Evolutionary conservation across 2,888 invertebrate genomes (phyloP).

Genomic region (Andrena hattorfiana): DNA sequence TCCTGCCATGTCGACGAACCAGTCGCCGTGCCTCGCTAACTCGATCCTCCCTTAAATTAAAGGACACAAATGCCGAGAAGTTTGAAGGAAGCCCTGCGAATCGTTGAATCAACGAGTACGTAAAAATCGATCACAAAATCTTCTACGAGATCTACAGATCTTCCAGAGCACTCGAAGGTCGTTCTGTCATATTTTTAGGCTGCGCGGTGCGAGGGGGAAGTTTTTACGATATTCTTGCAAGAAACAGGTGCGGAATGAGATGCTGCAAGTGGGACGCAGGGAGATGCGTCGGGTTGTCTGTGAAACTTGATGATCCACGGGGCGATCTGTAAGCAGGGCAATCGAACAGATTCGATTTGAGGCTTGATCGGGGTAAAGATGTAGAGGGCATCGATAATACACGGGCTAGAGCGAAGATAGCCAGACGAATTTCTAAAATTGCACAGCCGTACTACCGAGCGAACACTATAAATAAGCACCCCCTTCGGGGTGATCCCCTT

Average conservation of each 20-base stretch:
- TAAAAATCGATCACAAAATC: background rate
- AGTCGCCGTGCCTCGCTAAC: background rate
- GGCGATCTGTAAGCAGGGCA: background rate
- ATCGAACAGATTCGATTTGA: slow-evolving; percentile 47
- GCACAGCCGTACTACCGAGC: slow-evolving; percentile 55
- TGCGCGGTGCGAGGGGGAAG: background rate
- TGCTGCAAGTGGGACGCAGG: no score
- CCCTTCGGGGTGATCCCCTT: slow-evolving; percentile 52
- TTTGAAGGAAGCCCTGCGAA: no score
- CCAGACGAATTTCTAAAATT: slow-evolving; percentile 73
- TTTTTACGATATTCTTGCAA: background rate
- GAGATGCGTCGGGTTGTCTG: no score
- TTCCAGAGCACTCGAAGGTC: slow-evolving; percentile 32
- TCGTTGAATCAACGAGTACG: background rate
- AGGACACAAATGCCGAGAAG: background rate
- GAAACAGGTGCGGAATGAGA: no score
- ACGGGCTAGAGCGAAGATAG: slow-evolving; percentile 59
- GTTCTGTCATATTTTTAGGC: slow-evolving; percentile 37
- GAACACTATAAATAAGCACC: slow-evolving; percentile 67
- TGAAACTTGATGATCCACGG: no score
- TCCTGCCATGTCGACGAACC: slow-evolving; percentile 6
- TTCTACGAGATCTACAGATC: background rate
- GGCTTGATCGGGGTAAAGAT: slow-evolving; percentile 7
- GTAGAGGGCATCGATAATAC: slow-evolving; percentile 56
- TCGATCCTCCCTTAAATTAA: background rate